Evolutionary conservation across 2,888 invertebrate species (phyloP).

Genomic region (Neoaliturus tenellus): DNA sequence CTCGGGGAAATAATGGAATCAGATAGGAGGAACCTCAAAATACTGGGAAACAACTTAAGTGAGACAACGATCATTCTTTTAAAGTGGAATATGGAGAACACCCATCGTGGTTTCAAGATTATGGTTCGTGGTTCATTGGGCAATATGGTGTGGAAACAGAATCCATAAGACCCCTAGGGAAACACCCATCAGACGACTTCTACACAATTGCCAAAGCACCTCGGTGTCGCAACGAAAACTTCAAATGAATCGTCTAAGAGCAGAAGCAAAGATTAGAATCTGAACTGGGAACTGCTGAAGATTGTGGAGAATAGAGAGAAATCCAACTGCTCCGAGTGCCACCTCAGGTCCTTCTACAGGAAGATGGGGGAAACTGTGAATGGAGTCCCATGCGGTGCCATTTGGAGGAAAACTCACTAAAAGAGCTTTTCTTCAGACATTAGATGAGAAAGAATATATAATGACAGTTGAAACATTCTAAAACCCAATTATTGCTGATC

Average conservation of each 20-base stretch:
- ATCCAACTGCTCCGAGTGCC: not conserved
- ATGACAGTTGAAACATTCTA: no score
- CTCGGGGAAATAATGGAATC: not conserved
- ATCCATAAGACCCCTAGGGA: conserved; percentile 33
- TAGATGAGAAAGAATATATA: no score
- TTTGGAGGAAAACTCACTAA: conserved; percentile 39
- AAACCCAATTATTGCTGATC: no score
- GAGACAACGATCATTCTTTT: conserved; percentile 11
- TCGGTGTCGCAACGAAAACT: conserved; percentile 20
- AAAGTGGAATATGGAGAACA: conserved; percentile 31
- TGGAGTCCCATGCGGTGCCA: conserved; percentile 38
- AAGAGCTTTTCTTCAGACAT: no score
- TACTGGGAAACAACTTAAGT: conserved; percentile 51
- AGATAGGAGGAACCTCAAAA: conserved; percentile 35
- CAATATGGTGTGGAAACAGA: conserved; percentile 54
- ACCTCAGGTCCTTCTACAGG: conserved; percentile 3
- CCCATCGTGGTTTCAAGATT: no score
- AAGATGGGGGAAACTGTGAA: conserved; percentile 45
- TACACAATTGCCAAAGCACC: conserved; percentile 51
- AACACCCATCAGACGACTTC: no score
- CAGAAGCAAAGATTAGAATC: conserved; percentile 25
- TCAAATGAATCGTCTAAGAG: conserved; percentile 48
- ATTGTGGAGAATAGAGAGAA: conserved; percentile 42
- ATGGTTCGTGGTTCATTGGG: conserved; percentile 17
- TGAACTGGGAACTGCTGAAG: conserved; percentile 45